Conservation (phyloP, 1,140 invertebrate genomes). For the Bombus sylvicola region DNA sequence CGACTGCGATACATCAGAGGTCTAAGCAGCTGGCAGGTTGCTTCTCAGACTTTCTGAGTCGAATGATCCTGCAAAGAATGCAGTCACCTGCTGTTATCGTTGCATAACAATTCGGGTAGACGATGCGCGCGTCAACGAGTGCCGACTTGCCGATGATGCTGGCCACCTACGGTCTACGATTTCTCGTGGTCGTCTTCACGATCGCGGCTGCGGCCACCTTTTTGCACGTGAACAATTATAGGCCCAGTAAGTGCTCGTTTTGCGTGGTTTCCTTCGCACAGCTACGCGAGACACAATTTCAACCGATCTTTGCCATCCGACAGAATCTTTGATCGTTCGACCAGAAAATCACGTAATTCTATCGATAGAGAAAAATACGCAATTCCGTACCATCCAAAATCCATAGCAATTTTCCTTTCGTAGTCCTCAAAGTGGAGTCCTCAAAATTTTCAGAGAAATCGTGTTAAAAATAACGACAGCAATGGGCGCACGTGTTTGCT, state of each 20-base stretch:
- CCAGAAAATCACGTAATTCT: too few species aligned
- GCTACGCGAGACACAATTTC: background rate
- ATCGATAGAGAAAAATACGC: too few species aligned
- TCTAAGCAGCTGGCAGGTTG: constrained; percentile 30
- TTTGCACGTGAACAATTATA: constrained; percentile 79
- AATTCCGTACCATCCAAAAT: too few species aligned
- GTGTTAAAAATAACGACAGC: too few species aligned
- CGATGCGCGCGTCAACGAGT: constrained; percentile 69
- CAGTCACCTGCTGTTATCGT: constrained; percentile 65
- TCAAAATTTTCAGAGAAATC: too few species aligned
- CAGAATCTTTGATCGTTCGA: too few species aligned
- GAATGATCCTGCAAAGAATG: constrained; percentile 41
- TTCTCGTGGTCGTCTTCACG: constrained; percentile 73
- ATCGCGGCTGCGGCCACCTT: constrained; percentile 77
- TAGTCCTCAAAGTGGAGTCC: too few species aligned
- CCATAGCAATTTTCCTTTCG: too few species aligned
- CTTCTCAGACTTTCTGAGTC: constrained; percentile 8
- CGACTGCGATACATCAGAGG: background rate
- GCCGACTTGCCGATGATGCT: constrained; percentile 62
- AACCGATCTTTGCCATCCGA: background rate
- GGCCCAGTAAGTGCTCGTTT: constrained; percentile 75
- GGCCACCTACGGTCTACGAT: constrained; percentile 72
- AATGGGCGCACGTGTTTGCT: too few species aligned
- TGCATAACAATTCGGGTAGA: constrained; percentile 63
- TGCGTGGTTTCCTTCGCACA: background rate